phyloP scores from a whole-genome alignment of 2,888 invertebrate species.

The Heliconius ethilla region DNA sequence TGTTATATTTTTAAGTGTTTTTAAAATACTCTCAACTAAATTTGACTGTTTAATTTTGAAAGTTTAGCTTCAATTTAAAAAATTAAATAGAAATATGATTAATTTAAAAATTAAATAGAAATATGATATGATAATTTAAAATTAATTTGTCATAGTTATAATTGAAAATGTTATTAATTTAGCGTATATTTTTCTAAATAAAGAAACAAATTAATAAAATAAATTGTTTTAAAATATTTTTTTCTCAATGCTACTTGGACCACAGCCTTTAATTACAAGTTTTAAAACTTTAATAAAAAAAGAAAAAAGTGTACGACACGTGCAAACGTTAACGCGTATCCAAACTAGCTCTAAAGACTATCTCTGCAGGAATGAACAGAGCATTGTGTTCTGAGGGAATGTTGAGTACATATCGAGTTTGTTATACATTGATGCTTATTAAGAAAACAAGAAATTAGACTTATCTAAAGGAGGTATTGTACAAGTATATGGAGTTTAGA shows the following conservation, averaged over 20 bases:
- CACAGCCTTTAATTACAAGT: not conserved
- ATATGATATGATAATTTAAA: not conserved
- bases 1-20: not conserved
- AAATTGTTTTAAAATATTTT: too few species aligned
- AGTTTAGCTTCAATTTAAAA: too few species aligned
- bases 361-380: slow-evolving; percentile 1
- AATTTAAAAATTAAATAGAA: not conserved
- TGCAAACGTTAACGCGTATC: slow-evolving; percentile 21
- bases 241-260: too few species aligned
- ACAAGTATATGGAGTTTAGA: too few species aligned
- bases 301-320: not conserved
- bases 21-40: not conserved
- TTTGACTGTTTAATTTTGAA: not conserved
- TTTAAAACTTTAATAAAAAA: not conserved
- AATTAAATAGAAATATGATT: not conserved
- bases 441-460: not conserved
- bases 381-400: not conserved
- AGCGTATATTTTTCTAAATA: too few species aligned
- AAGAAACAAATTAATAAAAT: too few species aligned
- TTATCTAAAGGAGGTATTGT: not conserved
- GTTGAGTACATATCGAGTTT: not conserved
- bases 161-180: not conserved
- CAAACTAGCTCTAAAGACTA: slow-evolving; percentile 27
- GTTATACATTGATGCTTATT: slow-evolving; percentile 16
- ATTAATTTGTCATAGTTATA: not conserved